phyloP scores from a whole-genome alignment of 2,797 vertebrate genomes.

The Melanogrammus aeglefinus region DNA sequence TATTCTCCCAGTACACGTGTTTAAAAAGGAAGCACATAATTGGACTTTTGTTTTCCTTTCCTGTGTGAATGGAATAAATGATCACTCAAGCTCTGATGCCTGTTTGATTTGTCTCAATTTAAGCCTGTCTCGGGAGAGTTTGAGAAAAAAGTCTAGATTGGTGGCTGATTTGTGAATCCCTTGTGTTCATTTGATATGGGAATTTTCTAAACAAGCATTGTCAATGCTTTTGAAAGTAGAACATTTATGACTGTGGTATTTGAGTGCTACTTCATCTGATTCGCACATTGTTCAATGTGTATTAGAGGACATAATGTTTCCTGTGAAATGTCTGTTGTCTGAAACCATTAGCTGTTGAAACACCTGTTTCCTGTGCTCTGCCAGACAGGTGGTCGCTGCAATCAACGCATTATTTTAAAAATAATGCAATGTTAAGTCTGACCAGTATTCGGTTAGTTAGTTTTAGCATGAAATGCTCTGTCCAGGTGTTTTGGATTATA shows the following conservation, averaged over 20 bases:
- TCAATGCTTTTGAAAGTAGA: neutral
- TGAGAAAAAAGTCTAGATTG: neutral
- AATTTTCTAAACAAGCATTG: neutral
- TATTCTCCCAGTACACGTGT: slow-evolving; percentile 18
- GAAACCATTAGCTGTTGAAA: neutral
- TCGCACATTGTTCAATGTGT: neutral
- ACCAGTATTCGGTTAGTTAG: neutral
- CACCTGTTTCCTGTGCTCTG: neutral
- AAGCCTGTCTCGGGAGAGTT: neutral
- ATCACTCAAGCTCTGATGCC: slow-evolving; percentile 11
- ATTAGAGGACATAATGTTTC: neutral
- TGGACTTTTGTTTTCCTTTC: slow-evolving; percentile 25
- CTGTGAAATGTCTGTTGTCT: neutral
- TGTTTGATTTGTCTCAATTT: slow-evolving; percentile 34
- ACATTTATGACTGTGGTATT: neutral
- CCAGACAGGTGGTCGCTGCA: neutral
- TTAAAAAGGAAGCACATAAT: slow-evolving; percentile 32
- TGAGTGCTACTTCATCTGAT: neutral
- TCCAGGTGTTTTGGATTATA: neutral
- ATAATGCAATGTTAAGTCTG: neutral
- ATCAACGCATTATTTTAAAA: no score
- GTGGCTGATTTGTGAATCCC: neutral
- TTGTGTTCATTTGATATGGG: neutral
- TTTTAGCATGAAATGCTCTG: neutral
- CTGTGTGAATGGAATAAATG: slow-evolving; percentile 30